These are phyloP conservation scores for Heloderma charlesbogerti DNA, from an alignment of 2,113 vertebrate species.

Conservation along the genomic window DNA sequence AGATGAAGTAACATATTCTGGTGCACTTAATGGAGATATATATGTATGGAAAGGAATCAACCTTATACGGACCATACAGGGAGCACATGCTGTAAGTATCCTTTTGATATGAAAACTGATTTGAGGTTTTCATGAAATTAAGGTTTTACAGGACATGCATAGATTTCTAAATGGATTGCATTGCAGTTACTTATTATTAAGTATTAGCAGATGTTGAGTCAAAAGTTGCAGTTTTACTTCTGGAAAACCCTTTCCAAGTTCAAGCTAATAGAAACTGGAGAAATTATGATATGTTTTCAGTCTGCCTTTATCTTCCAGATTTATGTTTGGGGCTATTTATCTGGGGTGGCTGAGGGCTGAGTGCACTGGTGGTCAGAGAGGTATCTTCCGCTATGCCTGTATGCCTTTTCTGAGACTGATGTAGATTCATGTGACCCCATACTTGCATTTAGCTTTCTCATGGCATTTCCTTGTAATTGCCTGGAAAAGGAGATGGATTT, in stretches of 20 bases:
- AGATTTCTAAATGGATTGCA: constrained; percentile 20
- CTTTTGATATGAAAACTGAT: constrained; percentile 17
- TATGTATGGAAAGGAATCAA: constrained; percentile 98
- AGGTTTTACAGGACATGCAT: not conserved
- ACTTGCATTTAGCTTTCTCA: not conserved
- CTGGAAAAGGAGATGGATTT: not conserved
- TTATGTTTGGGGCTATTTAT: not conserved
- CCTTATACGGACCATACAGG: constrained; percentile 93
- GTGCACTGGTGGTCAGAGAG: not conserved
- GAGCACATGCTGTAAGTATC: constrained; percentile 92
- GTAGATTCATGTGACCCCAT: not conserved
- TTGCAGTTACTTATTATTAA: not conserved
- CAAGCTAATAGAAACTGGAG: not conserved
- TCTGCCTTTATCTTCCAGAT: not conserved
- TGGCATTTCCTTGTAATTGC: not conserved
- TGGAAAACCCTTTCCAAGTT: not conserved
- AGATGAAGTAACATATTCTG: constrained; percentile 97
- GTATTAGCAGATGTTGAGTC: not conserved
- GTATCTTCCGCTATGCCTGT: not conserved
- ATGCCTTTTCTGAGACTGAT: not conserved
- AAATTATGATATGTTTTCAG: not conserved
- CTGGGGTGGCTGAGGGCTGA: not conserved
- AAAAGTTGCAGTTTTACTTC: not conserved
- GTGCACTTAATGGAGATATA: constrained; percentile 96
- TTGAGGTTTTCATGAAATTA: not conserved